Conservation (phyloP, 2,797 vertebrate species). For the Peromyscus eremicus region DNA sequence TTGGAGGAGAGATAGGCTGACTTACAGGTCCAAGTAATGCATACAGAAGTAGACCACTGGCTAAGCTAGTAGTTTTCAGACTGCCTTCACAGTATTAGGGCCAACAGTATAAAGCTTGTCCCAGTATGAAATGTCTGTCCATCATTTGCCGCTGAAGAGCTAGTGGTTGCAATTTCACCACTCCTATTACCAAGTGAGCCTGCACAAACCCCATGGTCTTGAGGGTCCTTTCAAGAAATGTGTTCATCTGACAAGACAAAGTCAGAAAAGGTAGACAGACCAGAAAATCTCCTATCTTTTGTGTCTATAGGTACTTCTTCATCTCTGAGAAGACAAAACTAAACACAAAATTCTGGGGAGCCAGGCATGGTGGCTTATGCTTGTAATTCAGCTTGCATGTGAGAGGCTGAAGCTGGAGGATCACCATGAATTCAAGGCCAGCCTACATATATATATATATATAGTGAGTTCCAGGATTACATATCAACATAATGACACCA, state of each 20-base stretch:
- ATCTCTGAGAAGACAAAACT: constrained; percentile 48
- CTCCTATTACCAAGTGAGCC: background rate
- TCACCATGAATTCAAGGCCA: background rate
- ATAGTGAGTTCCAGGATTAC: background rate
- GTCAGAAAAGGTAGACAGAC: constrained; percentile 29
- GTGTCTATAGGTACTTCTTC: background rate
- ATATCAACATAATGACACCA: background rate
- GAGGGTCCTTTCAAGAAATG: constrained; percentile 26
- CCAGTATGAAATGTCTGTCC: background rate
- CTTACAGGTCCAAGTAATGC: constrained; percentile 30
- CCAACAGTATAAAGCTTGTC: background rate
- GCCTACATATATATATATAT: too few species aligned
- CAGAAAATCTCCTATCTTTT: background rate
- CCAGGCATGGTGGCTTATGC: background rate
- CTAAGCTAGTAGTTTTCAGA: background rate
- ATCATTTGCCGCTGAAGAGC: background rate
- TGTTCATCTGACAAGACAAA: background rate
- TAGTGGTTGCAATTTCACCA: background rate
- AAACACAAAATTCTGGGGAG: background rate
- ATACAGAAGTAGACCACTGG: background rate
- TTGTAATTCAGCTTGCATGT: background rate
- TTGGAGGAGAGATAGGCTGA: background rate
- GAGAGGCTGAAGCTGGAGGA: background rate
- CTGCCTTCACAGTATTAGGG: background rate
- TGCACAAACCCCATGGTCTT: background rate